Evolutionary conservation across 2,113 vertebrate genomes (phyloP).

Genomic region (Prionailurus viverrinus): DNA sequence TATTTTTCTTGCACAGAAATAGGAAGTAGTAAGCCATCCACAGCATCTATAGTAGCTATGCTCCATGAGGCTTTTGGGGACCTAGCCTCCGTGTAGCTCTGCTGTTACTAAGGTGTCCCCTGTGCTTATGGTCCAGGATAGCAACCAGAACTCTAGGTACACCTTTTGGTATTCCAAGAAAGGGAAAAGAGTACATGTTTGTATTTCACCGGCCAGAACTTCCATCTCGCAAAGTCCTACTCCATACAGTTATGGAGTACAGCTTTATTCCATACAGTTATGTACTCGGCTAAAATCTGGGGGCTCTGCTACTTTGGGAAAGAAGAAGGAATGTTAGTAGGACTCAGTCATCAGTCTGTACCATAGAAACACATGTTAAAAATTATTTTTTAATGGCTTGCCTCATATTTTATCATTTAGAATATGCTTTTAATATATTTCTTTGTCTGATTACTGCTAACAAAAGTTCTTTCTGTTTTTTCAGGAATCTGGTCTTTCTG

Average conservation of each 20-base stretch:
- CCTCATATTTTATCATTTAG: not conserved
- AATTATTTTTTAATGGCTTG: not conserved
- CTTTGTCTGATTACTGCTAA: conserved; percentile 23
- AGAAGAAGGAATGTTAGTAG: not conserved
- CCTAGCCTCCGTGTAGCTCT: not conserved
- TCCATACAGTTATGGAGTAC: not conserved
- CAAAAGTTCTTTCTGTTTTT: conserved; percentile 60
- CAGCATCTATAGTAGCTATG: not conserved
- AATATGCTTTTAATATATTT: not conserved
- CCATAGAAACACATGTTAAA: not conserved
- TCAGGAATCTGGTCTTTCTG: conserved; percentile 92
- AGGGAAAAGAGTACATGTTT: not conserved
- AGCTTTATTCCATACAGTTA: not conserved
- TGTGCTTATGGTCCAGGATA: not conserved
- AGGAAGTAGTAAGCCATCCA: not conserved
- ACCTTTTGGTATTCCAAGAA: not conserved
- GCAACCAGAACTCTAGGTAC: not conserved
- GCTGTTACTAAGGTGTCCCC: not conserved
- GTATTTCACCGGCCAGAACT: not conserved
- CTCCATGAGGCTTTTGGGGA: not conserved
- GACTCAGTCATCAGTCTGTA: not conserved
- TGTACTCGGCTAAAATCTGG: not conserved
- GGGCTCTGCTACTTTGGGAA: not conserved
- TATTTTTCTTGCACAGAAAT: conserved; percentile 1
- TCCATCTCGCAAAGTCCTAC: not conserved